phyloP scores from a whole-genome alignment of 2,888 invertebrate species.

The Podotricha telesiphe region DNA sequence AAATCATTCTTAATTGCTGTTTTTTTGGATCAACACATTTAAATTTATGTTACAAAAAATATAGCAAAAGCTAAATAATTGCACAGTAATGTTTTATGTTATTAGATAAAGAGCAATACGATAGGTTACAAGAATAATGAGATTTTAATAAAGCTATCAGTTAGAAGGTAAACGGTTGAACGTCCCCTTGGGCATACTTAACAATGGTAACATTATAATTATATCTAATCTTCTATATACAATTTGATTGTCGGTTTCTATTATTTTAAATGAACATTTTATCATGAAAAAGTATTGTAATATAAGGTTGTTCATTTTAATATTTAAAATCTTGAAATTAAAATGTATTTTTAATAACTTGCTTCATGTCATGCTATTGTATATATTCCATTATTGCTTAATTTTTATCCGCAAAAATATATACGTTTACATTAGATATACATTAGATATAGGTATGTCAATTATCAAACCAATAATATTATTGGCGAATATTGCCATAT shows the following conservation, averaged over 20 bases:
- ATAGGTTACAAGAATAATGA: slow-evolving; percentile 8
- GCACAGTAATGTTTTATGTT: background rate
- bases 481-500: no score
- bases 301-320: no score
- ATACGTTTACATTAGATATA: no score
- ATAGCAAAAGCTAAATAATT: slow-evolving; percentile 2
- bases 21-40: background rate
- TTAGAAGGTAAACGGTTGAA: slow-evolving; percentile 2
- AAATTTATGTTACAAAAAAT: background rate
- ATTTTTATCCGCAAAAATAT: no score
- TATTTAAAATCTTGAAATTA: no score
- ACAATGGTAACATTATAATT: slow-evolving; percentile 19
- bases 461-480: no score
- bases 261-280: no score
- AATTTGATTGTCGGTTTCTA: background rate
- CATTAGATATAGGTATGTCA: no score
- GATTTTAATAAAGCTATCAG: slow-evolving; percentile 21
- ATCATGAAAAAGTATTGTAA: no score
- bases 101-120: background rate
- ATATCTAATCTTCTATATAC: background rate
- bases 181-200: slow-evolving; percentile 17
- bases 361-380: no score
- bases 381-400: no score
- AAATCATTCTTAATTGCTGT: slow-evolving; percentile 21
- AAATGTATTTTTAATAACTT: no score